Evolutionary conservation across 2,888 invertebrate genomes (phyloP), one percentile per base, ranked within the genome.

Genomic region (Chymomyza amoena): DNA sequence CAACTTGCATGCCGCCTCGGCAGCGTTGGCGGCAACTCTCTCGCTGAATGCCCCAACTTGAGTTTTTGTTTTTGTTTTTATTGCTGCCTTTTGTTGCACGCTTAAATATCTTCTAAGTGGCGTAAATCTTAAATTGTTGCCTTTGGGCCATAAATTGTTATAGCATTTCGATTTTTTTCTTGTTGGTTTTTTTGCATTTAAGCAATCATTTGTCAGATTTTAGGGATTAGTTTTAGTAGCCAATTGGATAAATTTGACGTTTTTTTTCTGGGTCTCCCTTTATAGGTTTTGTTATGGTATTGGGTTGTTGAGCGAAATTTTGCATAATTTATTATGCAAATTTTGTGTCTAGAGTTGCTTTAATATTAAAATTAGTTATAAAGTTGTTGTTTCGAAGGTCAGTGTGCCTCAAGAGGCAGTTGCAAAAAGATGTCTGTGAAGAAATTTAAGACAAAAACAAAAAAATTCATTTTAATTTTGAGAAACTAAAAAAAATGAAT

Each of bases 71-170:
- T 52, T 66, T 61, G 64, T 15, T 45, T 45, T 45, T 45, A 13
- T 61, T 68, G 67, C 54, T 70, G 75, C 61, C 69, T 57, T 75
- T 77, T 78, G 72, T 73, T 77, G 76, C 80, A 80, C 74, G 78
- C 75, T 75, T 78, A 79, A 84, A 82, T 73, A 77, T 69, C 80
- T 79, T 77, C 75, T 82, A 84, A 84, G 83, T 84, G 84, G 84
- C 84, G 84, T 84, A 84, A 82, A 82, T 82, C 73, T 82, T 73
- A 84, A 80, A 84, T 84, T 81, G 76, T 80, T 77, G 76, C 81
- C 83, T 68, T 69, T 70, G 75, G 80, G 73, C 75, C 50, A 45
- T 10, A 62, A 71, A 66, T 59, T 54, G 16, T 54, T 54, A 18
- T 54, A 18, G 54, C 20, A 18, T 45, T 39, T 65, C 16, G 36